These are phyloP conservation scores for Molorchus minor DNA, from an alignment of 2,888 invertebrate species.

Conservation along the genomic window DNA sequence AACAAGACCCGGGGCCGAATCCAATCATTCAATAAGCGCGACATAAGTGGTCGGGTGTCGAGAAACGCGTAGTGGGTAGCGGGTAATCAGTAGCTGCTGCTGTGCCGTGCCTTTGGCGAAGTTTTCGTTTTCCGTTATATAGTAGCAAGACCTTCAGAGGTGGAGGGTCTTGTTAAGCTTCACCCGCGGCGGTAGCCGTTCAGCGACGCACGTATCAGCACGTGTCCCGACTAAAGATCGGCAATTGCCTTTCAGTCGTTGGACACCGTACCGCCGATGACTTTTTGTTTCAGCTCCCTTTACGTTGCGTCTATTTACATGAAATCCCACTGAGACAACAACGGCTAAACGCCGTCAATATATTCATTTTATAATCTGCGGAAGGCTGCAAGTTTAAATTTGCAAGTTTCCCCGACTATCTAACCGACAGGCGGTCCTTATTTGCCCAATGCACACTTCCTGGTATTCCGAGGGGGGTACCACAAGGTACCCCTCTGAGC, in stretches of 20 bases:
- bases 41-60: conserved; percentile 49
- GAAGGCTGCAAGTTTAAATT: not conserved
- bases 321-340: conserved; percentile 23
- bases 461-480: not conserved
- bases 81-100: conserved; percentile 52
- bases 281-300: conserved; percentile 50
- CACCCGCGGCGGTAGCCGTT: conserved; percentile 49
- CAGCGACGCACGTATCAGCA: conserved; percentile 53
- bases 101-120: conserved; percentile 41
- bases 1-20: conserved; percentile 55
- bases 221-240: conserved; percentile 55
- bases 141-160: conserved; percentile 47
- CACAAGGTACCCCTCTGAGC: not conserved
- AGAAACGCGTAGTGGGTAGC: conserved; percentile 42
- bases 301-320: conserved; percentile 31
- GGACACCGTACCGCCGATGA: conserved; percentile 42
- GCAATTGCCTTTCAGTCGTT: conserved; percentile 40
- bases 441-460: not conserved
- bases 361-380: not conserved
- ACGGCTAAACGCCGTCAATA: not conserved
- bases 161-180: conserved; percentile 56
- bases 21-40: conserved; percentile 58
- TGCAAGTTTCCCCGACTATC: not conserved
- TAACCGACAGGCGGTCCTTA: not conserved
- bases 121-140: conserved; percentile 42